Evolutionary conservation across 2,797 vertebrate genomes (phyloP).

Genomic region (Poeciliopsis paucimaculata): DNA sequence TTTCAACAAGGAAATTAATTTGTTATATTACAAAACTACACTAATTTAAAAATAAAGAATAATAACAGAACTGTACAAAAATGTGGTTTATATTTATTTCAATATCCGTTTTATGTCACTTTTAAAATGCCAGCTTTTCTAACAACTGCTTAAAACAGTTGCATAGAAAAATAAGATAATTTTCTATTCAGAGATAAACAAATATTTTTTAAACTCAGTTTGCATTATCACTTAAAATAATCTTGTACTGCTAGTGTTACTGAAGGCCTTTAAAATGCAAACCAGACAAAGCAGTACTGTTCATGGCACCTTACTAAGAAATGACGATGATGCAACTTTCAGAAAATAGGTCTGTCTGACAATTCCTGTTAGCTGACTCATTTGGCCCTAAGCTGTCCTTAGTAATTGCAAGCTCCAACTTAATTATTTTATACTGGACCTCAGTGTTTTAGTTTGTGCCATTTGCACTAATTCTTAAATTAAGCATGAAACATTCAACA

Average conservation of each 20-base stretch:
- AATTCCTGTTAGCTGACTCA: conserved; percentile 44
- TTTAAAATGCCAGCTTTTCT: neutral
- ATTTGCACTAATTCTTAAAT: conserved; percentile 31
- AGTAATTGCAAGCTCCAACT: conserved; percentile 42
- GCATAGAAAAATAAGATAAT: neutral
- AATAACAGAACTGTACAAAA: neutral
- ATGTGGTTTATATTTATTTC: neutral
- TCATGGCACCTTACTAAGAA: conserved; percentile 29
- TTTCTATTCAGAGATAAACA: conserved; percentile 12
- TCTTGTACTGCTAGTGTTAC: neutral
- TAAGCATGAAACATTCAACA: conserved; percentile 31
- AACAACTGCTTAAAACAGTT: neutral
- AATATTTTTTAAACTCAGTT: conserved; percentile 4
- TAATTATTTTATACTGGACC: conserved; percentile 34
- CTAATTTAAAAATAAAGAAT: neutral
- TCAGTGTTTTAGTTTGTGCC: conserved; percentile 35
- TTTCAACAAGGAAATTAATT: neutral
- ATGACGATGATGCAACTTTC: conserved; percentile 16
- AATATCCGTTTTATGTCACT: neutral
- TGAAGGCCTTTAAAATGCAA: neutral
- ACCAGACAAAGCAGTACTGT: neutral
- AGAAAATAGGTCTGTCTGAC: conserved; percentile 8
- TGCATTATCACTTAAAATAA: conserved; percentile 4
- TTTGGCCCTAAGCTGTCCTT: conserved; percentile 11
- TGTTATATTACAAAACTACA: neutral